phyloP scores from a whole-genome alignment of 2,113 vertebrate genomes.

The Eidolon helvum region DNA sequence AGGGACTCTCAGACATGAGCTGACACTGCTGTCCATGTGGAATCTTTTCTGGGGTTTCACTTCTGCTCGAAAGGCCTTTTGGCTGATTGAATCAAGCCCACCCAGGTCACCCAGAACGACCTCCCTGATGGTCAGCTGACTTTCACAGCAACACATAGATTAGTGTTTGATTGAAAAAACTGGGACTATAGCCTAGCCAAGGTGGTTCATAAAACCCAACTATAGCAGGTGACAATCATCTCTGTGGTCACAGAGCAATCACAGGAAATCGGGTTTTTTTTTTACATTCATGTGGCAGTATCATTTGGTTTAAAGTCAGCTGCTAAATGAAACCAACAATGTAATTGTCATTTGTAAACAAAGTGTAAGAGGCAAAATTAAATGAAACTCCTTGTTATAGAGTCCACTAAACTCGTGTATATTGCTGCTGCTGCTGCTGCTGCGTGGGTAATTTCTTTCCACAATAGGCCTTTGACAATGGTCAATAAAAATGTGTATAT shows the following conservation, averaged over 20 bases:
- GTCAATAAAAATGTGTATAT: neutral
- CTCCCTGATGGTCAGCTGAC: neutral
- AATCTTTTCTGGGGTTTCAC: neutral
- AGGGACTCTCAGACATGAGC: neutral
- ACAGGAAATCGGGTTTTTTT: neutral
- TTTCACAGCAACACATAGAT: neutral
- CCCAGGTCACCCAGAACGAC: neutral
- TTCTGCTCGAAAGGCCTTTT: neutral
- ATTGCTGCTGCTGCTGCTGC: neutral
- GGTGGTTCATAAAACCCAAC: neutral
- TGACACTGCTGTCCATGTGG: neutral
- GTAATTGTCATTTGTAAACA: neutral
- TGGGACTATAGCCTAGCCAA: neutral
- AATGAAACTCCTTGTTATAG: neutral
- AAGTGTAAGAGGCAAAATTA: neutral
- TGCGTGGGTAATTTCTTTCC: neutral
- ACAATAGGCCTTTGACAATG: neutral
- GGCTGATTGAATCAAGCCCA: neutral
- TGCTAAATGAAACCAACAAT: neutral
- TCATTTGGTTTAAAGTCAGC: neutral
- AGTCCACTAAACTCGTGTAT: neutral
- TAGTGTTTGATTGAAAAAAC: neutral
- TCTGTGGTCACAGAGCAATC: neutral
- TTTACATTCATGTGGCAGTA: neutral
- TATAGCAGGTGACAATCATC: neutral